Evolutionary conservation across 2,113 vertebrate genomes (phyloP).

Genomic region (Nothocercus nigrocapillus): DNA sequence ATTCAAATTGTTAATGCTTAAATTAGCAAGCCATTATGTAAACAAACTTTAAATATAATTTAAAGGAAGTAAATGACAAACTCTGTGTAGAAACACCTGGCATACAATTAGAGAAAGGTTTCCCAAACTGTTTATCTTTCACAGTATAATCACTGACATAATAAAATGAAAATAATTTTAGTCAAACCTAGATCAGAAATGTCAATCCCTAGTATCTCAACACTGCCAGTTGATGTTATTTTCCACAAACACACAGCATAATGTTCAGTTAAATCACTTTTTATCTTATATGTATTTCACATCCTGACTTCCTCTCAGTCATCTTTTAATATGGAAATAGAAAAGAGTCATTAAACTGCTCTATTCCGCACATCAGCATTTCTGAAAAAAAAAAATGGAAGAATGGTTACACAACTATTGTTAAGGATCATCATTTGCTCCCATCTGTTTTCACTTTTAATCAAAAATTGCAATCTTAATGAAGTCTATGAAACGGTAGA

Average conservation of each 20-base stretch:
- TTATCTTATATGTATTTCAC: not conserved
- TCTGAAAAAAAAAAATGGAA: not conserved
- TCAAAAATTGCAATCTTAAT: not conserved
- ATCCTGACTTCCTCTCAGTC: not conserved
- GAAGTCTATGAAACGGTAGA: not conserved
- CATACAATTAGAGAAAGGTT: not conserved
- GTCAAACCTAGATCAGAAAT: not conserved
- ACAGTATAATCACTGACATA: not conserved
- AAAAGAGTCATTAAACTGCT: not conserved
- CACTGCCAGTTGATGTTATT: not conserved
- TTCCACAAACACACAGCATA: not conserved
- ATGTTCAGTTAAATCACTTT: not conserved
- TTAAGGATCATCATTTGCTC: not conserved
- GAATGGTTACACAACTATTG: not conserved
- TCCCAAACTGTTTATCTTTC: not conserved
- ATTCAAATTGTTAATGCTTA: not conserved
- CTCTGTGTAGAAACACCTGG: constrained; percentile 20
- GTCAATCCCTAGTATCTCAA: not conserved
- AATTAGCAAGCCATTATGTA: constrained; percentile 38
- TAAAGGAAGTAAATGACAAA: constrained; percentile 18
- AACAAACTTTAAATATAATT: constrained; percentile 29
- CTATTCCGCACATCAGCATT: not conserved
- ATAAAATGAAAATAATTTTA: not conserved
- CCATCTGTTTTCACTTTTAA: not conserved
- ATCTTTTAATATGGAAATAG: not conserved